Conservation (phyloP, 2,888 invertebrate species). For the Drosophila melanosoma region DNA sequence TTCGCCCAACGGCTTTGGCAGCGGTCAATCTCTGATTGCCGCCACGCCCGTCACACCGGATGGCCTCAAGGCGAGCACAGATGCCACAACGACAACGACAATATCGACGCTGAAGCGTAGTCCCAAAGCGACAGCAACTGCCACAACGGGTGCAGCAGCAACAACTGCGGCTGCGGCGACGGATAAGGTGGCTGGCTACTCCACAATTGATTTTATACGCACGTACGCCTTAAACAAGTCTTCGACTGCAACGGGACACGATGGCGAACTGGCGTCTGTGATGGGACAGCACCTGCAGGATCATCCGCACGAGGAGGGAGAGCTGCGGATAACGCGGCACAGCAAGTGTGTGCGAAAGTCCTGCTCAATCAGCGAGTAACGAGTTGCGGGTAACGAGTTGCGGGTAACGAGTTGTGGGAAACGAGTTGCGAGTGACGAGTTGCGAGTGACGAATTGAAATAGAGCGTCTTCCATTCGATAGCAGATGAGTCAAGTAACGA, state of each 20-base stretch:
- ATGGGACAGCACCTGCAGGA: slow-evolving; percentile 85
- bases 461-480: background rate
- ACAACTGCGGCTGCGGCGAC: background rate
- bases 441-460: too few relatives aligned
- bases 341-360: slow-evolving; percentile 89
- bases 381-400: background rate
- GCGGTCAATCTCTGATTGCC: slow-evolving; percentile 57
- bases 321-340: slow-evolving; percentile 92
- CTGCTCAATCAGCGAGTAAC: slow-evolving; percentile 87
- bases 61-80: slow-evolving; percentile 1
- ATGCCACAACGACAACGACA: background rate
- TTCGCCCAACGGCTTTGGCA: slow-evolving; percentile 61
- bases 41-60: slow-evolving; percentile 26
- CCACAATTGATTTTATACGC: slow-evolving; percentile 95
- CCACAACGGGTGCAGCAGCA: background rate
- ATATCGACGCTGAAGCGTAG: slow-evolving; percentile 19
- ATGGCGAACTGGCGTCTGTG: slow-evolving; percentile 25
- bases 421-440: background rate
- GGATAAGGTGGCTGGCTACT: slow-evolving; percentile 65
- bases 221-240: slow-evolving; percentile 95
- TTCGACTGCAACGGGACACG: slow-evolving; percentile 60
- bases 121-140: background rate
- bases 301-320: slow-evolving; percentile 89
- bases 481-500: background rate
- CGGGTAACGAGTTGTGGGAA: slow-evolving; percentile 22